Percentiles rank a stretch among this genome's conserved stretches.
Evolutionary conservation across 2,888 invertebrate species (phyloP).

Genomic region (Lomographa bimaculata): DNA sequence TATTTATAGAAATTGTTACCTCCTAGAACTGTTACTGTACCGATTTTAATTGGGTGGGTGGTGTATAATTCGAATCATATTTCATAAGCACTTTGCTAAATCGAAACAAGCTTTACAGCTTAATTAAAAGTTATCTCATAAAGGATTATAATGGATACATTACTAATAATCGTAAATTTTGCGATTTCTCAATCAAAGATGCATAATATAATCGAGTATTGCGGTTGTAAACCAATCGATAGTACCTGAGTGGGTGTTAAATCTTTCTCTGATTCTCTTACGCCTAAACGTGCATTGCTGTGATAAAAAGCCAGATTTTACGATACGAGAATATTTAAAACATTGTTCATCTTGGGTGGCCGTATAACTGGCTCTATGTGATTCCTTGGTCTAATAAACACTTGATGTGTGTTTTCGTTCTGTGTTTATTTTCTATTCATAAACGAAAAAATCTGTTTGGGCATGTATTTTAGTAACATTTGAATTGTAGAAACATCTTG

Average conservation of each 20-base stretch:
- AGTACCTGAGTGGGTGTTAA: constrained; percentile 66
- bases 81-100: constrained; percentile 32
- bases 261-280: constrained; percentile 66
- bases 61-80: constrained; percentile 26
- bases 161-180: constrained; percentile 44
- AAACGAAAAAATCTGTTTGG: constrained; percentile 48
- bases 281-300: constrained; percentile 53
- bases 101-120: constrained; percentile 32
- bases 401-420: constrained; percentile 60
- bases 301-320: constrained; percentile 80
- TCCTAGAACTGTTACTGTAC: constrained; percentile 23
- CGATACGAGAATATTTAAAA: constrained; percentile 70
- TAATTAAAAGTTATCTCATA: constrained; percentile 39
- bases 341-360: constrained; percentile 80
- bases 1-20: constrained; percentile 43
- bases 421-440: constrained; percentile 68
- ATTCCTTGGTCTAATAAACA: constrained; percentile 71
- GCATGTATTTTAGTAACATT: constrained; percentile 26
- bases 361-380: constrained; percentile 58
- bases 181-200: constrained; percentile 53
- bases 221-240: constrained; percentile 55
- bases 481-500: constrained; percentile 30
- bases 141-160: constrained; percentile 40
- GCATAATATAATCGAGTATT: constrained; percentile 57
- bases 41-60: constrained; percentile 49